Percentiles rank a stretch among this genome's conserved stretches.
phyloP scores from a whole-genome alignment of 2,888 invertebrate genomes.

The Harpalus rubripes region DNA sequence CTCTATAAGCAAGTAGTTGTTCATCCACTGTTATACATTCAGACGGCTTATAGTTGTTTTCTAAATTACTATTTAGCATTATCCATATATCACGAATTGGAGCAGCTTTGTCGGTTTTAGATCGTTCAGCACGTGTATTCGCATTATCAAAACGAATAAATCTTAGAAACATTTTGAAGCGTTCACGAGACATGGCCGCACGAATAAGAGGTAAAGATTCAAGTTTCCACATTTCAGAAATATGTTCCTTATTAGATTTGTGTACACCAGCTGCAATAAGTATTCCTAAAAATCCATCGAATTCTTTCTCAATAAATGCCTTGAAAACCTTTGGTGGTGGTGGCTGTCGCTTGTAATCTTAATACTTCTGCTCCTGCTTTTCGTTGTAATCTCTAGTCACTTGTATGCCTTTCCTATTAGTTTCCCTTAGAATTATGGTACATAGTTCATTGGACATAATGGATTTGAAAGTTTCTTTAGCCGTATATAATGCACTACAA shows the following conservation, averaged over 20 bases:
- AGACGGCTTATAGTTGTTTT: too few relatives aligned
- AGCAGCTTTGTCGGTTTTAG: constrained; percentile 61
- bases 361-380: neutral
- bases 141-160: constrained; percentile 67
- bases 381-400: too few relatives aligned
- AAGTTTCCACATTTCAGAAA: constrained; percentile 59
- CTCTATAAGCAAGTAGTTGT: too few relatives aligned
- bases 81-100: constrained; percentile 58
- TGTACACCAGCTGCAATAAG: constrained; percentile 50
- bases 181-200: constrained; percentile 53
- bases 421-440: too few relatives aligned
- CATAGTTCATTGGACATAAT: too few relatives aligned
- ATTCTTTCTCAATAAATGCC: too few relatives aligned
- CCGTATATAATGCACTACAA: too few relatives aligned
- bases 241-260: constrained; percentile 61
- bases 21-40: too few relatives aligned
- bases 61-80: neutral
- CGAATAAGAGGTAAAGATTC: constrained; percentile 47
- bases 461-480: too few relatives aligned
- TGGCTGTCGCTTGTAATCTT: constrained; percentile 27
- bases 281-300: too few relatives aligned
- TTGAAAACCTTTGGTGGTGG: constrained; percentile 34
- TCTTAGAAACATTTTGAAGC: constrained; percentile 58
- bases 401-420: too few relatives aligned
- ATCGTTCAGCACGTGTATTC: constrained; percentile 47